phyloP scores from a whole-genome alignment of 2,113 vertebrate species.

The Prunella fulvescens region DNA sequence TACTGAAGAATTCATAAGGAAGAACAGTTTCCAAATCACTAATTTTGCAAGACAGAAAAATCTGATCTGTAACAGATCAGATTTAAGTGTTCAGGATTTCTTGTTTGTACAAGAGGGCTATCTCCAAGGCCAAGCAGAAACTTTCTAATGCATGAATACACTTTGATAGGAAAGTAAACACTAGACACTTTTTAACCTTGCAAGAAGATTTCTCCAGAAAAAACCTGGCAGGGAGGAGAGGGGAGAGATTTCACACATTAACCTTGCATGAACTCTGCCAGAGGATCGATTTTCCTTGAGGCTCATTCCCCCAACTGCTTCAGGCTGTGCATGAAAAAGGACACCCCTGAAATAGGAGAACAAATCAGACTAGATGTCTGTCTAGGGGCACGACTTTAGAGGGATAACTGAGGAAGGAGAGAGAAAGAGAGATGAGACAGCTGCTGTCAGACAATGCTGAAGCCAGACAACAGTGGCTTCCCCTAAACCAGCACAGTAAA shows the following conservation, averaged over 20 bases:
- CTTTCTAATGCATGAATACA: neutral
- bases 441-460: neutral
- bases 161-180: neutral
- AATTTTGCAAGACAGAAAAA: neutral
- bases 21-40: neutral
- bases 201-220: neutral
- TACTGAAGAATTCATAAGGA: neutral
- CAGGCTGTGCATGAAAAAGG: neutral
- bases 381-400: neutral
- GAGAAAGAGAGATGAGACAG: neutral
- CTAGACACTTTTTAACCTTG: neutral
- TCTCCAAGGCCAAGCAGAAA: neutral
- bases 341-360: neutral
- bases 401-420: neutral
- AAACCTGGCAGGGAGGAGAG: neutral
- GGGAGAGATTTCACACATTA: neutral
- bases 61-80: neutral
- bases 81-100: neutral
- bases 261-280: constrained; percentile 38
- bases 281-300: neutral
- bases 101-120: neutral
- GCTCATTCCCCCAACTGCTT: neutral
- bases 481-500: neutral
- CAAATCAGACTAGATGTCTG: neutral
- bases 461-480: neutral